A percentile compares a stretch with the other conserved stretches of the same genome.
Conservation (phyloP, 2,113 vertebrate species). For the Chaenocephalus aceratus region DNA sequence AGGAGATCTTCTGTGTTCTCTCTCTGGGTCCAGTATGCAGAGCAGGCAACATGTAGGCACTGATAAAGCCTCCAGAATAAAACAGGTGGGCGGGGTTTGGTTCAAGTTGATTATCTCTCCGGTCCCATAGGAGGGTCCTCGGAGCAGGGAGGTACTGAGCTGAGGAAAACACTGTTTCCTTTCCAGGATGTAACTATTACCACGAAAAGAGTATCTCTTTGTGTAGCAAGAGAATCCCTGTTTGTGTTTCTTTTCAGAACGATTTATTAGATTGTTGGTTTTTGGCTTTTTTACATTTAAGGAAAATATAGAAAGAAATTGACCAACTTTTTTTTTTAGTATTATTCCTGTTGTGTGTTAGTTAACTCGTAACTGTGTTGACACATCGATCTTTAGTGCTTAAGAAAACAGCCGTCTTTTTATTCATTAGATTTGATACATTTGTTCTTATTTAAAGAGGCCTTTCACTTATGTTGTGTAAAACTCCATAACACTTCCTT, state of each 20-base stretch:
- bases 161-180: constrained; percentile 17
- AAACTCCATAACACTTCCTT: too few species aligned
- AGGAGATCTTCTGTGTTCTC: constrained; percentile 17
- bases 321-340: not conserved
- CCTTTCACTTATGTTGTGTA: not conserved
- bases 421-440: not conserved
- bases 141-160: constrained; percentile 44
- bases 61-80: constrained; percentile 68
- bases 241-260: not conserved
- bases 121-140: constrained; percentile 48
- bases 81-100: constrained; percentile 70
- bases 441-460: not conserved
- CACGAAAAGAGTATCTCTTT: constrained; percentile 28
- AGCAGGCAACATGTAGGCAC: constrained; percentile 51
- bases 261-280: not conserved
- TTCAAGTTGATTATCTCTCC: constrained; percentile 56
- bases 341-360: not conserved
- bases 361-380: not conserved
- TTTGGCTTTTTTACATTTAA: not conserved
- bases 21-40: constrained; percentile 48
- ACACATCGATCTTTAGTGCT: not conserved
- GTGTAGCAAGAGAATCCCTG: constrained; percentile 15
- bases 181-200: constrained; percentile 25
- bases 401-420: not conserved
- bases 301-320: too few species aligned